Evolutionary conservation across 92 coral and sea anemone genomes (phyloP), one percentile per base, ranked within the genome.

Genomic region (Palythoa grandiflora): DNA sequence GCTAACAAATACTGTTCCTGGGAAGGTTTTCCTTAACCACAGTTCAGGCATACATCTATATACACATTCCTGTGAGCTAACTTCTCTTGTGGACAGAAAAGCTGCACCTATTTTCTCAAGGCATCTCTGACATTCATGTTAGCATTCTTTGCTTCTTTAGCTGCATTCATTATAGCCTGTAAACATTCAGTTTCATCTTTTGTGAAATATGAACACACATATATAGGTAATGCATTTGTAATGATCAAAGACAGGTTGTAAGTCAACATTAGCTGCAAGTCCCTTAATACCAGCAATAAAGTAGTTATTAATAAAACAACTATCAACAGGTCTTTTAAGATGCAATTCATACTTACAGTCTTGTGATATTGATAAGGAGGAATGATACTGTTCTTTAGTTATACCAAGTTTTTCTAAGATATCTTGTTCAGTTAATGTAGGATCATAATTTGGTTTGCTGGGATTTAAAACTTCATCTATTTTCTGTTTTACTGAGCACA

Each of bases 21-120:
- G 94, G 84, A 91, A 88, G 16, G 86, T 91, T 88, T 90, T 92
- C 76, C 94, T 72, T 28, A 92, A 83, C 94, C 94, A 92, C n/a
- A 89, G 28, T 28, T 28, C 28, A 28, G 28, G 28, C 28, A 28
- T 28, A 28, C 28, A 28, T 28, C 28, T 28, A 87, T 89, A 92
- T 3, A 85, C 94, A 84, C 90, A 89, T 79, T 92, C 92, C 83
- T 92, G 94, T 21, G 94, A 80, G 51, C 94, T 89, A 9, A 92
- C 94, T 92, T 92, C 94, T 89, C 92, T 84, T 60, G 88, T 85
- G 2, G 92, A 92, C 72, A 66, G 72, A 66, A 66, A 66, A 66
- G 72, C 72, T 66, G 72, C 72, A 66, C 72, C 72, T 66, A 88
- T 83, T 86, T 90, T 78, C 76, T 80, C 21, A 90, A 68, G 19